Evolutionary conservation across 2,113 vertebrate genomes (phyloP), one percentile per base, ranked within the genome.

Genomic region (Mola mola): DNA sequence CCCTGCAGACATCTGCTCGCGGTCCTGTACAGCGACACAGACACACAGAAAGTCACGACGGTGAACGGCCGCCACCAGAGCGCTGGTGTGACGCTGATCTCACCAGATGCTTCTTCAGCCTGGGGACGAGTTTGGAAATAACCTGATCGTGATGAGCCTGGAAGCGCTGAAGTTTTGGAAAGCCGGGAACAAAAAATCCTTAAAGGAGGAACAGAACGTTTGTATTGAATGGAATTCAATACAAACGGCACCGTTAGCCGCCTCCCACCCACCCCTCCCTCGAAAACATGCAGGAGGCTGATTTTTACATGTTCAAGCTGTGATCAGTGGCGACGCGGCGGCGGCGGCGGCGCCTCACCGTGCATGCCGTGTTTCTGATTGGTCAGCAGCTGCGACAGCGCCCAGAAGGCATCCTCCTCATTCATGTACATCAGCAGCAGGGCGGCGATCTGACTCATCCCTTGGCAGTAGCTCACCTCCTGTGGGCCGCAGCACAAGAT

Each of bases 391-490:
- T 94, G 94, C 0, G 93, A 92, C 79, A 94, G 86, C 0, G 94
- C 95, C 95, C 94, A 96, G 85, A 96, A 96, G 0, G 95, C 93
- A 5, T 95, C 94, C 50, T 96, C 94, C 72, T 96, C n/a, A n/a
- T n/a, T n/a, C n/a, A n/a, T n/a, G n/a, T n/a, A n/a, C n/a, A n/a
- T n/a, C n/a, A n/a, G n/a, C 94, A 94, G 88, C 83, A 96, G 88
- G 53, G 94, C 95, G 9, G 92, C 94, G 0, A 94, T 92, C 89
- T 96, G 94, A 87, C 94, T 96, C 94, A 94, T 94, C 21, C 95
- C 95, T 85, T 95, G 94, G 78, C 95, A 96, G 89, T 96, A 95
- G 81, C 94, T 95, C 78, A 96, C 95, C 81, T 96, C 95, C 95
- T 96, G 87, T 29, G 87, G 84, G 63, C n/a, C n/a, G n/a, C n/a